Evolutionary conservation across 2,888 invertebrate genomes (phyloP).

Genomic region (Meloe dianella): DNA sequence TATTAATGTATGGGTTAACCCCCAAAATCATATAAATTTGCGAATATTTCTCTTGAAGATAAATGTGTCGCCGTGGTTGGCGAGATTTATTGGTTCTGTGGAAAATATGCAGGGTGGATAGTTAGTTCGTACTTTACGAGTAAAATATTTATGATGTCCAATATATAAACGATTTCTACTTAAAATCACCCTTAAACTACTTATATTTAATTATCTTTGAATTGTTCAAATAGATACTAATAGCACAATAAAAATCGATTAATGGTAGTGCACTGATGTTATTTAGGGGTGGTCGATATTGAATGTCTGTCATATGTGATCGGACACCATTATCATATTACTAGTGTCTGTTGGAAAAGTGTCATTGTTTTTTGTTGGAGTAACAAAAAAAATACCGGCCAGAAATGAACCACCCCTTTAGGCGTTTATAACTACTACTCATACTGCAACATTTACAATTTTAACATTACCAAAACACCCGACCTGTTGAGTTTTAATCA

Average conservation of each 20-base stretch:
- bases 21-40: conserved; percentile 30
- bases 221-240: too few relatives aligned
- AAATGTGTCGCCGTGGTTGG: conserved; percentile 32
- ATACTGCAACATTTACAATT: neutral
- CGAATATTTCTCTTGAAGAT: conserved; percentile 25
- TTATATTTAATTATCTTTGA: too few relatives aligned
- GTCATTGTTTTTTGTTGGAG: neutral
- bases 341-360: neutral
- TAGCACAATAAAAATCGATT: neutral
- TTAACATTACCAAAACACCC: neutral
- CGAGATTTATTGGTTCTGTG: conserved; percentile 23
- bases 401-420: neutral
- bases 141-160: neutral
- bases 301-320: neutral
- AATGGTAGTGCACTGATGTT: too few relatives aligned
- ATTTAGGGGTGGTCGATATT: neutral
- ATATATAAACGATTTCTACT: neutral
- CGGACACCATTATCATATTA: neutral
- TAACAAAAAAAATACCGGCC: neutral
- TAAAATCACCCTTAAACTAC: neutral
- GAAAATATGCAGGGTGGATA: conserved; percentile 24
- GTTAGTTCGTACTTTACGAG: neutral
- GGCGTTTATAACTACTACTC: neutral
- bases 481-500: conserved; percentile 27
- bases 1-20: conserved; percentile 30